A percentile compares a stretch with the other conserved stretches of the same genome.
Conservation (phyloP, 2,888 invertebrate genomes). For the Miltochrista miniata region DNA sequence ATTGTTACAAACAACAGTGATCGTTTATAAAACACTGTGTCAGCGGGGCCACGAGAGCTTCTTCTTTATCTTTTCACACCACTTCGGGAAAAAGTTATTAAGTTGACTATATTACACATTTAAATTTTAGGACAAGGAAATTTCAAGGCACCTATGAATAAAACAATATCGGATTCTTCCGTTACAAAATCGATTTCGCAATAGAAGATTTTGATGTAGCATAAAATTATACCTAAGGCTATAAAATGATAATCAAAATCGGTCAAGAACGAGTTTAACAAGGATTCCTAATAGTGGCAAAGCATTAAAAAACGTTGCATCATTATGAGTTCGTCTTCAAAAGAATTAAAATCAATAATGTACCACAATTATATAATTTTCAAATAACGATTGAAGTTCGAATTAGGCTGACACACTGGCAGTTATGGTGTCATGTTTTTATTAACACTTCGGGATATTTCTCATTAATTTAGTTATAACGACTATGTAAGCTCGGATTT, state of each 20-base stretch:
- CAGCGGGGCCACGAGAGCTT: no score
- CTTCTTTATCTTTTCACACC: no score
- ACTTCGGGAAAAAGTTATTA: no score
- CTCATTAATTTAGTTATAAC: background rate
- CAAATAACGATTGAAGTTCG: background rate
- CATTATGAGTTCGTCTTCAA: no score
- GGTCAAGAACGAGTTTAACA: slow-evolving; percentile 2
- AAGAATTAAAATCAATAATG: no score
- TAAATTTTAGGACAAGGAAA: background rate
- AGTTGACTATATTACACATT: background rate
- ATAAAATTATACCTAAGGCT: slow-evolving; percentile 21
- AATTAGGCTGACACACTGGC: background rate
- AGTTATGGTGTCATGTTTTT: background rate
- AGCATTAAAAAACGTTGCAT: background rate
- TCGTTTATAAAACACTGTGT: no score
- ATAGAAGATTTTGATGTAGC: slow-evolving; percentile 20
- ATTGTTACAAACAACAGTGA: no score
- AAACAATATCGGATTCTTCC: slow-evolving; percentile 15
- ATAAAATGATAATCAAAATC: slow-evolving; percentile 31
- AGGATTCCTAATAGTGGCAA: background rate
- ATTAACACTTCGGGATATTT: background rate
- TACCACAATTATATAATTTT: background rate
- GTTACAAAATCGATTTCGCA: slow-evolving; percentile 32
- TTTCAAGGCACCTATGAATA: slow-evolving; percentile 5
- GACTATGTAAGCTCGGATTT: background rate